Base-by-base conservation (phyloP, 23 tunicate species). In the Corella eumyota region DNA sequence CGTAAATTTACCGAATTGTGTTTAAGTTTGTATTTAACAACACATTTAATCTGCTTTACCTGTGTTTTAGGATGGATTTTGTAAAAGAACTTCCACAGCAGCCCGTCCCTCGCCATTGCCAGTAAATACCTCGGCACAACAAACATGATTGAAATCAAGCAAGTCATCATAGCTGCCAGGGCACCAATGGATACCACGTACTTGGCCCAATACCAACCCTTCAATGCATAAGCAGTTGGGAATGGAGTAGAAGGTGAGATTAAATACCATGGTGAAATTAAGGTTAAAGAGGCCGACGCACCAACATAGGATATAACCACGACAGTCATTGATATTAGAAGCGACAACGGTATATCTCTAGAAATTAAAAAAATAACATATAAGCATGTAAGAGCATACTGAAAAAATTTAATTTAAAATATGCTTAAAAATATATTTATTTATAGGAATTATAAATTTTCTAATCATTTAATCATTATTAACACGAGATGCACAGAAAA, bases 101-200 rank as follows among this genome's bases (percentile, higher is more conserved):
- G 63, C 2, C 95, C 95, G 50, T 85, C 95, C 58, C 95, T 67
- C n/a, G 95, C 59, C 95, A 85, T 85, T 1, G 95, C 95, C 28
- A 85, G 67, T 26, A 85, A 40, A 46, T 85, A 85, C 22, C 95
- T 32, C 24, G 95, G 84, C 23, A 76, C 82, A 27, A 76, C 85
- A 58, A 68, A 76, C 55, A 76, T 20, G 30, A 69, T 64, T 2
- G 84, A 61, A 49, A 85, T 32, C 24, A 76, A 35, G 50, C 82
- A 55, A 20, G 84, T 69, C 32, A 69, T 13, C 73, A 70, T 69
- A 63, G 84, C 84, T 11, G 82, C 84, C 45, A 85, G 56, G 19
- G 76, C 78, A 4, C 95, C 95, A 28, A 76, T 58, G 32, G 84
- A 64, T 22, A 85, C 84, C 28, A 85, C 54, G 58, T 85, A 85